Evolutionary conservation across 1,140 invertebrate species (phyloP), one percentile per base, ranked within the genome.

Genomic region (Augochlora pura): DNA sequence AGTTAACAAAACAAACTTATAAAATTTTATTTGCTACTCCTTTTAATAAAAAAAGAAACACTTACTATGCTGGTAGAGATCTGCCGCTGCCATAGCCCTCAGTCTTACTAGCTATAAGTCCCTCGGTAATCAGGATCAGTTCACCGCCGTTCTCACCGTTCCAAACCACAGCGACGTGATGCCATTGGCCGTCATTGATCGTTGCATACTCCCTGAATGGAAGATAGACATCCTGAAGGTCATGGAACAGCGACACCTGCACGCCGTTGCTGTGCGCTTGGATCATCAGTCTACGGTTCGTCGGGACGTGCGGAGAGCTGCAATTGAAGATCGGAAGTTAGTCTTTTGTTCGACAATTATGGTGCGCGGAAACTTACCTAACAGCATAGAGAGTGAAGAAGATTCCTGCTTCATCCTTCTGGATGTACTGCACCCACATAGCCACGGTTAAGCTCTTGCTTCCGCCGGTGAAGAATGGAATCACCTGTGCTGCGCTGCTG

Each of bases 131-230:
- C 7, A 99, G 93, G 64, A 96, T 96, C 32, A 98, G 92, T 90
- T 97, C 96, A 75, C 97, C 97, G 21, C 97, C 96, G 64, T 95
- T 96, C 54, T 95, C 94, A n/a, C 97, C 97, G 83, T 97, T 96
- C 98, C 98, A 99, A 21, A 98, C 96, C 32, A 99, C 94, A 23
- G 98, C 97, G 23, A 99, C 95, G 90, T 99, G 98, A 94, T 99
- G 98, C 98, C 98, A 99, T 90, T 98, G 97, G 14, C 98, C 98
- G 88, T 99, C 98, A 86, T 98, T 99, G 27, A 99, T 96, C 0
- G 97, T 98, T 5, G 98, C 97, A 84, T 97, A 98, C 90, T 98
- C 97, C 69, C 96, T 95, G 92, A 98, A 99, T 86, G 96, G 97
- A 25, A 98, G 92, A 92, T 97, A 98, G n/a, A 98, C 96, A 89